phyloP scores from a whole-genome alignment of 2,113 vertebrate genomes.

The Pitta sordida region DNA sequence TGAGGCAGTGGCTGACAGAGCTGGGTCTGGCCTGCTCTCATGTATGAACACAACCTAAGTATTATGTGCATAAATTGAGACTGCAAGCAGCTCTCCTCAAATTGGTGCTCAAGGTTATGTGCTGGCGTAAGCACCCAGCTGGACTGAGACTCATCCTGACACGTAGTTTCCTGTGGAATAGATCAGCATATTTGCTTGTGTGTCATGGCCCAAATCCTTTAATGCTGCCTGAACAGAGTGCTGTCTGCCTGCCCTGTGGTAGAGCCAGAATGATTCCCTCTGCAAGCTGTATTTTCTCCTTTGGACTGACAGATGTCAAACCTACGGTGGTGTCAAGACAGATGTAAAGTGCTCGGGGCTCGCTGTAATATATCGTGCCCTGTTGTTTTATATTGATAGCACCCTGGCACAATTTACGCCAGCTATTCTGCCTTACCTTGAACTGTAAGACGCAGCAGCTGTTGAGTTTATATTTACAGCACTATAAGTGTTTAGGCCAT shows the following conservation, averaged over 20 bases:
- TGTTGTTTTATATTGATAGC: constrained; percentile 60
- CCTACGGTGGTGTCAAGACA: constrained; percentile 48
- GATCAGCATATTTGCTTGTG: constrained; percentile 14
- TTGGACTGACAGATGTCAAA: constrained; percentile 58
- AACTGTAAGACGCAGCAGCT: constrained; percentile 50
- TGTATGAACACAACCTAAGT: not conserved
- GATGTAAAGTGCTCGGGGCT: constrained; percentile 40
- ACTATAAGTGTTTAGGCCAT: constrained; percentile 54
- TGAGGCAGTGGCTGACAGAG: not conserved
- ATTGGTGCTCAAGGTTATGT: not conserved
- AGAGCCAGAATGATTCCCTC: not conserved
- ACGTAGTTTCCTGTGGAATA: not conserved
- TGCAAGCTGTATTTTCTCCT: constrained; percentile 60
- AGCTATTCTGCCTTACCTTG: constrained; percentile 64
- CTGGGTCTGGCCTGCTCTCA: not conserved
- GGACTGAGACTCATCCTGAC: not conserved
- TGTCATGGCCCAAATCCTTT: not conserved
- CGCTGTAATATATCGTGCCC: constrained; percentile 5
- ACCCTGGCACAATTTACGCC: constrained; percentile 40
- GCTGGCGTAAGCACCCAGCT: not conserved
- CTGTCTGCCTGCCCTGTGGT: not conserved
- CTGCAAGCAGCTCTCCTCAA: not conserved
- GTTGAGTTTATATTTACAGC: constrained; percentile 56
- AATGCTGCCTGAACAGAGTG: not conserved
- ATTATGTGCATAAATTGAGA: not conserved